These are phyloP conservation scores for Tetraneura akinire DNA, from an alignment of 1,140 invertebrate species.

Conservation along the genomic window DNA sequence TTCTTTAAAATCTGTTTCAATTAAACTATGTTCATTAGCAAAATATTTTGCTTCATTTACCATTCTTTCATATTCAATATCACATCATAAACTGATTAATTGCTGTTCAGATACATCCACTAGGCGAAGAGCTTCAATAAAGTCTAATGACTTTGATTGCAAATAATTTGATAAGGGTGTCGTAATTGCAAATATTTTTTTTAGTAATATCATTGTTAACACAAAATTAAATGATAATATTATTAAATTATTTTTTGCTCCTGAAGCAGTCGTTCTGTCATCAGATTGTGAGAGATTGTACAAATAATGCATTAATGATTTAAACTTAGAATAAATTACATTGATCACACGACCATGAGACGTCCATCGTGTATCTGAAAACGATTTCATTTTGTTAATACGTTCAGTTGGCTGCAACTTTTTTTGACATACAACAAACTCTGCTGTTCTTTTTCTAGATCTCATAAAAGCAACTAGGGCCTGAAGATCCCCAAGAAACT, in stretches of 20 bases:
- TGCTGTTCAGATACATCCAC: background rate
- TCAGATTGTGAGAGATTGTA: background rate
- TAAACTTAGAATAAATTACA: background rate
- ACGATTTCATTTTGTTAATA: background rate
- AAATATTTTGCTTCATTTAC: background rate
- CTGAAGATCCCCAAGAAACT: background rate
- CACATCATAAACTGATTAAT: background rate
- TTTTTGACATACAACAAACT: background rate
- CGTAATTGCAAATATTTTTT: background rate
- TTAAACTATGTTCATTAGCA: too few relatives aligned
- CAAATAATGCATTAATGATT: conserved; percentile 1
- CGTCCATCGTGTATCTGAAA: background rate
- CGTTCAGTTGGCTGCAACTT: background rate
- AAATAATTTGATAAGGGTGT: background rate
- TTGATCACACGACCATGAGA: conserved; percentile 1
- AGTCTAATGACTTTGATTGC: background rate
- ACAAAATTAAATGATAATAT: background rate
- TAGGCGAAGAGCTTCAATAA: background rate
- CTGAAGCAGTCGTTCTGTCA: background rate
- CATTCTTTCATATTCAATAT: background rate
- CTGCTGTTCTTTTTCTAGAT: background rate
- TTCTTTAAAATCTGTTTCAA: background rate
- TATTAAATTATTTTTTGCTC: background rate
- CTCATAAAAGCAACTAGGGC: background rate
- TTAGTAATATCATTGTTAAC: conserved; percentile 6